A percentile compares a stretch with the other conserved stretches of the same genome.
Conservation (phyloP, 1,140 invertebrate species). For the Akabosia matsudoensis region DNA sequence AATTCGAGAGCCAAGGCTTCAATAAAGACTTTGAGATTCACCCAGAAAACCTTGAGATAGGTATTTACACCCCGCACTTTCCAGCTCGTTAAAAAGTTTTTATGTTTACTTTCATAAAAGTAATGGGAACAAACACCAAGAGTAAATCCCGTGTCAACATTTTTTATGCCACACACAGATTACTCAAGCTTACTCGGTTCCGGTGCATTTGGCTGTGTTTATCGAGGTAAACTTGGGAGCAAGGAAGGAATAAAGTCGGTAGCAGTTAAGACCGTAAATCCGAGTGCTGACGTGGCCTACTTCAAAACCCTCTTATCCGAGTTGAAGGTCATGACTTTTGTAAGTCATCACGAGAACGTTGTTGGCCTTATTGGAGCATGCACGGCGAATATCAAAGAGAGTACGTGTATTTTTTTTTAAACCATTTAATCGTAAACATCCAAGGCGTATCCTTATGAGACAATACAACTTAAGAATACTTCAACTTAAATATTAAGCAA, state of each 20-base stretch:
- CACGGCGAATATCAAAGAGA: slow-evolving; percentile 47
- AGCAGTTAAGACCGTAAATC: slow-evolving; percentile 50
- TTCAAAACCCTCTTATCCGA: slow-evolving; percentile 62
- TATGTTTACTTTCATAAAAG: too few relatives aligned
- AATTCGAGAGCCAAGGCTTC: slow-evolving; percentile 13
- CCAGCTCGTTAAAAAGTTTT: not conserved
- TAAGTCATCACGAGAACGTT: slow-evolving; percentile 58
- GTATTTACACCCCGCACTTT: not conserved
- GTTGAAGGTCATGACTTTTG: slow-evolving; percentile 58
- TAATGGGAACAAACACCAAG: too few relatives aligned
- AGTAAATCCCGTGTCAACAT: too few relatives aligned
- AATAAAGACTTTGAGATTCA: slow-evolving; percentile 33
- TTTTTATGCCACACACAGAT: too few relatives aligned
- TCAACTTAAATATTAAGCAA: slow-evolving; percentile 2
- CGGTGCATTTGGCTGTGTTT: slow-evolving; percentile 59
- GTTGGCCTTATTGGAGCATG: slow-evolving; percentile 58
- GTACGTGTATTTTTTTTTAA: not conserved
- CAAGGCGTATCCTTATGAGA: too few relatives aligned
- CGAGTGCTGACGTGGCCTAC: slow-evolving; percentile 59
- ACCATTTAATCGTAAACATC: too few relatives aligned
- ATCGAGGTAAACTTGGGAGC: slow-evolving; percentile 49
- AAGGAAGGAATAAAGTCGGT: slow-evolving; percentile 48
- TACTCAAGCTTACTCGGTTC: slow-evolving; percentile 51
- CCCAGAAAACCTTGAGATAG: slow-evolving; percentile 23
- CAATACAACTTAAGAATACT: not conserved